Evolutionary conservation across 1,140 invertebrate species (phyloP), one percentile per base, ranked within the genome.

Genomic region (Portunus trituberculatus): DNA sequence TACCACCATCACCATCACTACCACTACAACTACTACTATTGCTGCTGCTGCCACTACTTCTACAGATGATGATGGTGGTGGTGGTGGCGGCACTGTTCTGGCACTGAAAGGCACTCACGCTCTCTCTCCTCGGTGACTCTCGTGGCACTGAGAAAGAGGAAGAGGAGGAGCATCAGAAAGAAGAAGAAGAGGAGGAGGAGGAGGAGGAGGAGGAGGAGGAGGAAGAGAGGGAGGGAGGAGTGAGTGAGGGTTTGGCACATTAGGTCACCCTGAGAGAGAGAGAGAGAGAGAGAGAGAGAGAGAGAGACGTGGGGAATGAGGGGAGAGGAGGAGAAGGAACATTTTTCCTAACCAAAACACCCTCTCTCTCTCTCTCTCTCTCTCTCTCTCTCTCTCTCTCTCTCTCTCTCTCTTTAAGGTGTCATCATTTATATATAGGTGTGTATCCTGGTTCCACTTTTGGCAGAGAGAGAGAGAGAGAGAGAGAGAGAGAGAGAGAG

Each of bases 401-500:
- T 25, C 32, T n/a, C 32, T 29, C 89, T 91, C 84, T 86, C 84
- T 31, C 32, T 86, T 14, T 86, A 86, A 28, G 28, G 28, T 31
- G 32, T 14, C 84, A 86, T 86, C 32, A 14, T n/a, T 14, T 46
- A 91, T 48, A 48, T 91, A 29, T 32, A 46, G 31, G 32, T 20
- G 10, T 4, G 67, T 31, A 59, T 59, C 52, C 52, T 59, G 52
- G 39, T 6, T 39, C 39, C 39, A 39, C 39, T 39, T 39, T 39
- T 39, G 25, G 31, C 14, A 92, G 91, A 67, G 52, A 92, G 45
- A 67, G 91, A 92, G 91, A 67, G 45, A 92, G 91, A 67, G 52
- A 92, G 16, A 39, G 89, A 91, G 32, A 91, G 89, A 91, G 89
- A 91, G 89, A 91, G 89, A 91, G 89, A 91, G 89, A 91, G 89